Conservation (phyloP, 2,797 vertebrate genomes). For the Pseudochirops corinnae region DNA sequence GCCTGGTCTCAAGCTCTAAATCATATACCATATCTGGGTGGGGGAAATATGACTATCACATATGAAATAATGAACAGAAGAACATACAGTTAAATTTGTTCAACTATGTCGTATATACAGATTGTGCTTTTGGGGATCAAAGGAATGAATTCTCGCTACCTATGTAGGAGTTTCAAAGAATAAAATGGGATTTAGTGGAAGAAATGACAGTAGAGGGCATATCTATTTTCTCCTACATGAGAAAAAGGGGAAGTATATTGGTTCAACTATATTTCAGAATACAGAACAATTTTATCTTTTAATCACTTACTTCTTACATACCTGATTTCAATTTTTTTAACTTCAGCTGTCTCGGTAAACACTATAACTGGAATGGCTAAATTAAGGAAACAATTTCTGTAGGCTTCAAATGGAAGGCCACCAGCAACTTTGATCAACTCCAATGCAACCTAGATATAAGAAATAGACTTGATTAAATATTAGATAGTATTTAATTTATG, state of each 20-base stretch:
- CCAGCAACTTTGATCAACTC: conserved; percentile 96
- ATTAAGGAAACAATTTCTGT: conserved; percentile 99
- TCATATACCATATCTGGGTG: not conserved
- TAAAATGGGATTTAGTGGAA: not conserved
- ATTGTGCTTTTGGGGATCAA: not conserved
- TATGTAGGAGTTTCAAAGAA: not conserved
- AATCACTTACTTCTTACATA: conserved; percentile 75
- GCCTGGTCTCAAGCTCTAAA: not conserved
- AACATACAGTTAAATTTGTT: not conserved
- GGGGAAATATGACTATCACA: not conserved
- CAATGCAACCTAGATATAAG: conserved; percentile 91
- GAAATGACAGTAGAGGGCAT: conserved; percentile 9
- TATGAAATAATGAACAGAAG: not conserved
- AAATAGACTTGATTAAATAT: conserved; percentile 52
- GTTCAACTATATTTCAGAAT: not conserved
- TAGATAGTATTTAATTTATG: conserved; percentile 31
- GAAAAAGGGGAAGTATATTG: conserved; percentile 20
- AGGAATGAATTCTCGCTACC: not conserved
- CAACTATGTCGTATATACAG: not conserved
- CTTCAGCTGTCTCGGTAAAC: conserved; percentile 93
- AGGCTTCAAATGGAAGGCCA: conserved; percentile 91
- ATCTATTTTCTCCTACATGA: conserved; percentile 23
- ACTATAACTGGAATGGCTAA: conserved; percentile 97
- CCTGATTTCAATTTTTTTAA: conserved; percentile 95
- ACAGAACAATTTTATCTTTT: conserved; percentile 38